These are phyloP conservation scores for Melanaphis sacchari DNA, from an alignment of 1,140 invertebrate genomes.

Conservation along the genomic window DNA sequence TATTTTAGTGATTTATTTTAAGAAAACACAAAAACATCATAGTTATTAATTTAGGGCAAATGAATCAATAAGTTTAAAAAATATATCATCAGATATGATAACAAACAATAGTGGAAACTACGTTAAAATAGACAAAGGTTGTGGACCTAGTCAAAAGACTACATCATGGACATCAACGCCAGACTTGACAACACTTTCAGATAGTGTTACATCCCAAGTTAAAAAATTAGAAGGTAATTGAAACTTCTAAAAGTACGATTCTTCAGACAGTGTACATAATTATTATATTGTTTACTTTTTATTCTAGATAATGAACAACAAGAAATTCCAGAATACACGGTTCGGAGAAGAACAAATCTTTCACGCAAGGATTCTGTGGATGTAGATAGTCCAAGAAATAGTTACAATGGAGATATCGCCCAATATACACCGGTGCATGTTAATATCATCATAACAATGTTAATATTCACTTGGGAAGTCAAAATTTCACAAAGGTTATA, in stretches of 20 bases:
- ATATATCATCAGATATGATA: background rate
- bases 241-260: background rate
- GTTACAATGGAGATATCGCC: slow-evolving; percentile 49
- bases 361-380: background rate
- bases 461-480: slow-evolving; percentile 55
- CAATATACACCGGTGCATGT: slow-evolving; percentile 54
- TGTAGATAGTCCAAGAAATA: slow-evolving; percentile 40
- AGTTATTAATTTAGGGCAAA: slow-evolving; percentile 13
- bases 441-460: slow-evolving; percentile 58
- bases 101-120: background rate
- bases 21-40: background rate
- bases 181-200: slow-evolving; percentile 67
- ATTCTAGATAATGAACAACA: slow-evolving; percentile 28
- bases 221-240: background rate
- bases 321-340: slow-evolving; percentile 21
- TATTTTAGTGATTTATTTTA: background rate
- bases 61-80: background rate
- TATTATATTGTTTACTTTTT: background rate
- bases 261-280: background rate
- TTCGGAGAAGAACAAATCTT: slow-evolving; percentile 32
- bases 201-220: slow-evolving; percentile 11
- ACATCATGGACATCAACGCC: slow-evolving; percentile 77
- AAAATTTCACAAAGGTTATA: slow-evolving; percentile 45
- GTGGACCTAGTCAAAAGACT: slow-evolving; percentile 30
- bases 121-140: slow-evolving; percentile 9